A percentile compares a stretch with the other conserved stretches of the same genome.
These are phyloP conservation scores for Rugalucina vietnamica DNA, from an alignment of 2,888 invertebrate genomes.

Conservation along the genomic window DNA sequence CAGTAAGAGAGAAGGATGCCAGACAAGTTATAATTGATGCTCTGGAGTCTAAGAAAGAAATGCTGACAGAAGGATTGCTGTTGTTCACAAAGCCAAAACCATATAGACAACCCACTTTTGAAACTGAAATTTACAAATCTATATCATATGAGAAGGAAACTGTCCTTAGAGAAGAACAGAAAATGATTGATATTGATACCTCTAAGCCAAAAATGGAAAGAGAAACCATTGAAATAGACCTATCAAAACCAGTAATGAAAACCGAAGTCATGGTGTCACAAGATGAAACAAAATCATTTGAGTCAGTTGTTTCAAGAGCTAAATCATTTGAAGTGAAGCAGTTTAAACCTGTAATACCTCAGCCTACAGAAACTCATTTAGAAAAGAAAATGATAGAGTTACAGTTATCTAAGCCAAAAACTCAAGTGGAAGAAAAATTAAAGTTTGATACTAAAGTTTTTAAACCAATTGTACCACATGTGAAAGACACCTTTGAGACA, in stretches of 20 bases:
- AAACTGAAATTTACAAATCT: neutral
- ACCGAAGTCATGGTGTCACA: neutral
- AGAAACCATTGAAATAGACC: neutral
- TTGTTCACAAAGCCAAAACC: neutral
- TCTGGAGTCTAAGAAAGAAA: neutral
- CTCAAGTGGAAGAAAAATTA: neutral
- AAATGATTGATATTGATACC: neutral
- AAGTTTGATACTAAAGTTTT: neutral
- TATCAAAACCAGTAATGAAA: neutral
- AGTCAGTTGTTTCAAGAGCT: neutral
- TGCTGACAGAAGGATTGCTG: neutral
- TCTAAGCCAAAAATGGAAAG: neutral
- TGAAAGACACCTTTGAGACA: neutral
- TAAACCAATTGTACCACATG: neutral
- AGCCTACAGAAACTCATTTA: neutral
- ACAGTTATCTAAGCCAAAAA: neutral
- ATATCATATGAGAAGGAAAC: neutral
- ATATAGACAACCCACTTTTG: neutral
- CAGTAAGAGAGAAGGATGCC: neutral
- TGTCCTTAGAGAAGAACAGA: neutral
- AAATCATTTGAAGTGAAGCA: constrained; percentile 1
- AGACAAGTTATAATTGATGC: neutral
- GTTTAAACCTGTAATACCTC: neutral
- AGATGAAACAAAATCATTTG: neutral
- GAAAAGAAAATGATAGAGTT: neutral